Base-by-base conservation (phyloP, 2,888 invertebrate genomes). In the Lithophane socia region DNA sequence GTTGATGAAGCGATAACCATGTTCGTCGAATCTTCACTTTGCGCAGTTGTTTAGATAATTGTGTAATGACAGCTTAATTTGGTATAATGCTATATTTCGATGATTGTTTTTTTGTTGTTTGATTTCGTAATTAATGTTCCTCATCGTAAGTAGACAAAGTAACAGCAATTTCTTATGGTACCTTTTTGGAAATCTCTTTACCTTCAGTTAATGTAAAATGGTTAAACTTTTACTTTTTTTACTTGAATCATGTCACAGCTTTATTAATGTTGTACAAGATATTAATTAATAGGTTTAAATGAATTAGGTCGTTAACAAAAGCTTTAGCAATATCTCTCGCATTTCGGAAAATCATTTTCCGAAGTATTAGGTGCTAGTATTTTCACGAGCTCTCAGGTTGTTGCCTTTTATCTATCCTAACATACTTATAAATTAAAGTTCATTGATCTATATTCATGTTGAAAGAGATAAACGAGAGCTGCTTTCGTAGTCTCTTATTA, bases 11-110 rank as follows among this genome's bases (percentile, higher is more conserved):
- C 66, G 58, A 72, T 76, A 29, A 66, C 83, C 44, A 29, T 76
- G 66, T 65, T 60, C 52, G 42, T 73, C 37, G 37, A 37, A 37
- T 37, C 47, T 66, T 75, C 78, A 79, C 47, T 66, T 44, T 75
- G 67, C 72, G 65, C 61, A 68, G 69, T 47, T 68, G 75, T 77
- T 70, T 65, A 42, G 66, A 79, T 79, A 75, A 74, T 80, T 75
- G 68, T 69, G 56, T 87, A 80, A 82, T 81, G 77, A 79, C 80
- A 76, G 68, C 66, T 68, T 75, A 64, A 72, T 73, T 67, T 72
- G 29, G 63, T 61, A 67, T 12, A 76, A 73, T 76, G 29, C 60
- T 61, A 67, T 12, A 76, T 75, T 76, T 79, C 37, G 42, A 77
- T 74, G 29, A 67, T 73, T 80, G 47, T 63, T 77, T 54, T 56